Percentiles rank a stretch among this genome's conserved stretches.
Evolutionary conservation across 2,113 vertebrate species (phyloP).

Genomic region (Pelvicachromis taeniatus): DNA sequence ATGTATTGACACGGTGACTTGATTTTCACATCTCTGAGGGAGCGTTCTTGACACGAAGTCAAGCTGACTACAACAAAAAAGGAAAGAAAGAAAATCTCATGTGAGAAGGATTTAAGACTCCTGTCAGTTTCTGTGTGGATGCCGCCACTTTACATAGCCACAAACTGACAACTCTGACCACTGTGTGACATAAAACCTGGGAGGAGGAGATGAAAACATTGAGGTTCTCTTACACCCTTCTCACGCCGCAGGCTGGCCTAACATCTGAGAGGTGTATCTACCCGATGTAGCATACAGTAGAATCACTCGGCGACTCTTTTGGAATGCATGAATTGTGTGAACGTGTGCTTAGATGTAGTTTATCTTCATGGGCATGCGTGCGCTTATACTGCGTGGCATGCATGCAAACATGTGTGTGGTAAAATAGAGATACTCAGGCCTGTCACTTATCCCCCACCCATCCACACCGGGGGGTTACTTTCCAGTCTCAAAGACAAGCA

Average conservation of each 20-base stretch:
- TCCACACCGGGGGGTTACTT: constrained; percentile 63
- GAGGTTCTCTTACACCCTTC: not conserved
- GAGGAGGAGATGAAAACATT: not conserved
- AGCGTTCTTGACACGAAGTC: constrained; percentile 41
- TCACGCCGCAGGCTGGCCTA: not conserved
- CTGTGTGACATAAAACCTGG: constrained; percentile 18
- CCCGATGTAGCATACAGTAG: not conserved
- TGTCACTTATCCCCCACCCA: constrained; percentile 64
- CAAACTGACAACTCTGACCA: not conserved
- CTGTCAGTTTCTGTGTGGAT: constrained; percentile 23
- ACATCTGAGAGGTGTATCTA: not conserved
- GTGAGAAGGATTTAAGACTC: constrained; percentile 38
- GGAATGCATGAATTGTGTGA: not conserved
- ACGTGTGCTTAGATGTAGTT: not conserved
- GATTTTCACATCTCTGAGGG: not conserved
- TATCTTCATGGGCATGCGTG: not conserved
- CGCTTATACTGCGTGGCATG: not conserved
- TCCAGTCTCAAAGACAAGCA: constrained; percentile 72
- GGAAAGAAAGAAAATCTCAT: constrained; percentile 40
- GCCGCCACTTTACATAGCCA: constrained; percentile 37
- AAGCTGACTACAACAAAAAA: constrained; percentile 56
- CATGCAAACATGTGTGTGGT: constrained; percentile 5
- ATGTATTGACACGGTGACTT: not conserved
- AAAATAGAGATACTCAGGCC: constrained; percentile 60
- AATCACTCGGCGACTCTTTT: not conserved